phyloP scores from a whole-genome alignment of 2,797 vertebrate species.

The Gallinago solitaria region DNA sequence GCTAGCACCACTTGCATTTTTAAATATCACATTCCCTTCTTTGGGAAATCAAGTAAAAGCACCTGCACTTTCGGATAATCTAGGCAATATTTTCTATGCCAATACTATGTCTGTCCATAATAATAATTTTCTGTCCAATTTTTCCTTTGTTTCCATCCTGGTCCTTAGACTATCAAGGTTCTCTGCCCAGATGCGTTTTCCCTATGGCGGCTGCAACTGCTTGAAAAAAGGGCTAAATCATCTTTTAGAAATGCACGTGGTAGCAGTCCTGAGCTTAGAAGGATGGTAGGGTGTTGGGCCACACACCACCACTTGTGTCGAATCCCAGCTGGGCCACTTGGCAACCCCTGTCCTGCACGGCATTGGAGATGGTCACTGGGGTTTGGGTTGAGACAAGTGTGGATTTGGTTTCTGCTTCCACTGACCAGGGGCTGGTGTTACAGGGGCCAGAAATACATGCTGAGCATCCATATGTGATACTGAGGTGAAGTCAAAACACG shows the following conservation, averaged over 20 bases:
- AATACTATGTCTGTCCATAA: neutral
- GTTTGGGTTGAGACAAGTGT: neutral
- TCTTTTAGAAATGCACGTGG: neutral
- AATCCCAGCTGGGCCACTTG: accelerated
- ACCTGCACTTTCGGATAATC: neutral
- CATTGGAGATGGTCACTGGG: neutral
- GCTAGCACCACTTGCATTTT: neutral
- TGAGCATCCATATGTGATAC: neutral
- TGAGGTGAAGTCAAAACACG: neutral
- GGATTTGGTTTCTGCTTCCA: neutral
- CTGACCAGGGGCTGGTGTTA: neutral
- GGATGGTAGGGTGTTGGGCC: neutral
- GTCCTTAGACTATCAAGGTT: neutral
- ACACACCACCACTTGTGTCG: neutral
- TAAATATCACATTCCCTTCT: neutral
- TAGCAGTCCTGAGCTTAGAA: neutral
- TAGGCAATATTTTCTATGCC: neutral
- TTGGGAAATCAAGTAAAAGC: neutral
- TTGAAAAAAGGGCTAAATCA: neutral
- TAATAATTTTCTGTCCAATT: neutral
- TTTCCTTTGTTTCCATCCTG: neutral
- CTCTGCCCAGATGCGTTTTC: neutral
- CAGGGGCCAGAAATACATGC: neutral
- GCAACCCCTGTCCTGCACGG: accelerated
- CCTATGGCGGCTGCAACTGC: neutral